These are phyloP conservation scores for Penelope pileata DNA, from an alignment of 2,113 vertebrate genomes.

Conservation along the genomic window DNA sequence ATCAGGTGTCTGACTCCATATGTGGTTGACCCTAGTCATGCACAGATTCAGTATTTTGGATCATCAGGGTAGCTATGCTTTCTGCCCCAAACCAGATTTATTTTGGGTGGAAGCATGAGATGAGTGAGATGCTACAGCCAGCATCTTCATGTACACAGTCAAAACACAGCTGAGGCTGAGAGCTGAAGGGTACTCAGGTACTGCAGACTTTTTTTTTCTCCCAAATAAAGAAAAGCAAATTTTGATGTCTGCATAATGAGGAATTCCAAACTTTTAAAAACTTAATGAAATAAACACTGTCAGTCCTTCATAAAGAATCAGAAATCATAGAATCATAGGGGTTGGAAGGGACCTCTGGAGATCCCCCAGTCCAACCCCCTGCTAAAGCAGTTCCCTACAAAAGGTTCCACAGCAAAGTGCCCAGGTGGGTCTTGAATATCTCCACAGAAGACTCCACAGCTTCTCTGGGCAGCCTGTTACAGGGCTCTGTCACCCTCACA, in stretches of 20 bases:
- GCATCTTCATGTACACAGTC: neutral
- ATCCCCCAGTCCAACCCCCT: no score
- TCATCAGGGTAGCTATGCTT: neutral
- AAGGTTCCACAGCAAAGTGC: no score
- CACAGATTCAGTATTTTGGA: no score
- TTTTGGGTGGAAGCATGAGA: neutral
- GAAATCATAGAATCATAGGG: accelerated
- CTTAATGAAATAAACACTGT: neutral
- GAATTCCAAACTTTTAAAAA: neutral
- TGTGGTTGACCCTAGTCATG: neutral
- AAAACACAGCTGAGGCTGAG: neutral
- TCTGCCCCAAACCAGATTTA: neutral
- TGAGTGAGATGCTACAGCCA: accelerated
- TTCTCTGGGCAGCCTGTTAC: no score
- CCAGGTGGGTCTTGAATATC: no score
- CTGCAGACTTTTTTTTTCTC: neutral
- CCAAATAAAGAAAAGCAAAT: neutral
- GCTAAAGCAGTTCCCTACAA: no score
- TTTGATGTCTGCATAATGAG: neutral
- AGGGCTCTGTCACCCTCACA: no score
- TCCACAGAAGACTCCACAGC: no score
- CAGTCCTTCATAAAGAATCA: neutral
- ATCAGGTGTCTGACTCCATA: neutral
- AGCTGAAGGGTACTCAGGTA: neutral
- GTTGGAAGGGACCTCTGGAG: no score